phyloP scores from a whole-genome alignment of 2,797 vertebrate genomes.

The Telmatherina bonti region DNA sequence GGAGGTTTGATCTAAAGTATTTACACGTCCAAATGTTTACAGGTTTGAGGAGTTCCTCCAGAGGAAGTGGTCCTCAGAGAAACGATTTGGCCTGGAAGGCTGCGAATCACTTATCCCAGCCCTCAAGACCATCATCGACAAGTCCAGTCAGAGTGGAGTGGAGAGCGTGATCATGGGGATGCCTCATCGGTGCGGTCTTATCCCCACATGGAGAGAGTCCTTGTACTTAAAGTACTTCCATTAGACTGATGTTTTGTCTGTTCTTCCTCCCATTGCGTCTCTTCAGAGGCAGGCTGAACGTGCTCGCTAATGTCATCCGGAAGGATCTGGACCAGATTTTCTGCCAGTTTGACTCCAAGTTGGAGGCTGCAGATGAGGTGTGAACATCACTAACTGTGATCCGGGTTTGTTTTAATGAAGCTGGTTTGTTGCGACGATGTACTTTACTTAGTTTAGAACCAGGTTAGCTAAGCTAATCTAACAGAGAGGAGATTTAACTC shows the following conservation, averaged over 20 bases:
- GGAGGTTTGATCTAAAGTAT: neutral
- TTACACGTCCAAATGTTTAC: slow-evolving; percentile 13
- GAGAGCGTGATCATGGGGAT: slow-evolving; percentile 97
- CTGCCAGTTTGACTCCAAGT: slow-evolving; percentile 96
- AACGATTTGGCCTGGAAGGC: slow-evolving; percentile 95
- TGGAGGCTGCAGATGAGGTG: slow-evolving; percentile 96
- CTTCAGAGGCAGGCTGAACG: slow-evolving; percentile 91
- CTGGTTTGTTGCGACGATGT: neutral
- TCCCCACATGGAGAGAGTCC: too few relatives aligned
- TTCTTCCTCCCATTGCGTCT: slow-evolving; percentile 11
- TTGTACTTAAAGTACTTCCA: neutral
- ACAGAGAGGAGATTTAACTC: neutral
- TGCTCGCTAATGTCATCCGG: slow-evolving; percentile 94
- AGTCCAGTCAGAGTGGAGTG: slow-evolving; percentile 92
- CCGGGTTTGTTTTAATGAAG: too few relatives aligned
- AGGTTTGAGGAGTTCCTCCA: slow-evolving; percentile 98
- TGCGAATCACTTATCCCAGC: slow-evolving; percentile 94
- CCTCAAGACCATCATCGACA: slow-evolving; percentile 95
- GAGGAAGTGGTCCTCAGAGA: slow-evolving; percentile 97
- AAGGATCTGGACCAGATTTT: slow-evolving; percentile 98
- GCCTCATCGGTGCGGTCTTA: too few relatives aligned
- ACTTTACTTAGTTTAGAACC: neutral
- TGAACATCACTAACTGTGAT: slow-evolving; percentile 23
- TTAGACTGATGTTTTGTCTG: neutral
- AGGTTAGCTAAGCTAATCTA: neutral